These are phyloP conservation scores for Tetragonula carbonaria DNA, from an alignment of 2,888 invertebrate species.

Conservation along the genomic window DNA sequence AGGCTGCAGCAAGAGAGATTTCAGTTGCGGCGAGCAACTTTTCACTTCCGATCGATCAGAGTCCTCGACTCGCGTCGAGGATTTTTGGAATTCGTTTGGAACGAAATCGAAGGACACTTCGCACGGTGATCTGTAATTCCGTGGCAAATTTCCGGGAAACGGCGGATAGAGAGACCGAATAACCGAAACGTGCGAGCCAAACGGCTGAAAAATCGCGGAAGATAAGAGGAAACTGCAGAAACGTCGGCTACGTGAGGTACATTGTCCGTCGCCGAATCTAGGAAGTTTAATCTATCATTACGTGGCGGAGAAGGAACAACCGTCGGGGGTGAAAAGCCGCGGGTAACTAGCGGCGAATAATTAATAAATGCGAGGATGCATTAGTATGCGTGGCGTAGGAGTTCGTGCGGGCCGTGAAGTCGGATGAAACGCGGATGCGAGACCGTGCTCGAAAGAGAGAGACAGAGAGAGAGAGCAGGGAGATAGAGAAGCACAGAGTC, in stretches of 20 bases:
- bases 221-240: conserved; percentile 24
- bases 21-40: conserved; percentile 2
- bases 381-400: conserved; percentile 77
- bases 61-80: background rate
- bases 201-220: conserved; percentile 47
- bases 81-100: background rate
- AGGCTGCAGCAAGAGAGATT: background rate
- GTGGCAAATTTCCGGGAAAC: background rate
- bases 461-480: conserved; percentile 1
- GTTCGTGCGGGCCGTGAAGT: conserved; percentile 66
- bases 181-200: background rate
- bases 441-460: background rate
- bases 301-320: conserved; percentile 35
- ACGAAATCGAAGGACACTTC: background rate
- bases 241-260: conserved; percentile 48
- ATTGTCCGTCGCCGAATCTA: conserved; percentile 62
- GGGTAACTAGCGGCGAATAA: conserved; percentile 77
- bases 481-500: conserved; percentile 17
- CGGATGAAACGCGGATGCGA: conserved; percentile 42
- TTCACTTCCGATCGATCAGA: background rate
- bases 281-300: conserved; percentile 69
- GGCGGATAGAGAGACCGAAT: background rate
- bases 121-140: background rate
- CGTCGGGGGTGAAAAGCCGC: conserved; percentile 67
- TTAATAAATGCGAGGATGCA: conserved; percentile 80